Percentiles rank a stretch among this genome's conserved stretches.
These are phyloP conservation scores for Pseudocheirus occidentalis DNA, from an alignment of 2,797 vertebrate species.

Conservation along the genomic window DNA sequence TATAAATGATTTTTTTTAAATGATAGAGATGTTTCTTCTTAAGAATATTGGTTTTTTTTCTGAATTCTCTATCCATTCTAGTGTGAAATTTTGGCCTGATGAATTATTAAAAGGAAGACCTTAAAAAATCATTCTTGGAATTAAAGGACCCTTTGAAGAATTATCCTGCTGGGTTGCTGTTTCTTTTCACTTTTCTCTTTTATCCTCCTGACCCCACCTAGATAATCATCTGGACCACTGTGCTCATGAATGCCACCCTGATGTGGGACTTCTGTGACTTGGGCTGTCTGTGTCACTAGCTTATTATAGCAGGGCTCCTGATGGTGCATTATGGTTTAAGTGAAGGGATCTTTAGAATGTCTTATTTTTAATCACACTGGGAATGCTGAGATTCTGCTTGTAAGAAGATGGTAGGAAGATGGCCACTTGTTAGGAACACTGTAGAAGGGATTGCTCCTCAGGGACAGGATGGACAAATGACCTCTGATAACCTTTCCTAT, in stretches of 20 bases:
- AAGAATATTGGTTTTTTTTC: conserved; percentile 47
- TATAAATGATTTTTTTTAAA: neutral
- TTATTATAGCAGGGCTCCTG: conserved; percentile 48
- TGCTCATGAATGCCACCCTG: conserved; percentile 30
- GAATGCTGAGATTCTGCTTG: conserved; percentile 44
- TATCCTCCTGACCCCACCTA: conserved; percentile 50
- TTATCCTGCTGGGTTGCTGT: conserved; percentile 39
- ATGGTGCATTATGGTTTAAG: conserved; percentile 57
- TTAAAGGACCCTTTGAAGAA: conserved; percentile 64
- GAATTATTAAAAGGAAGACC: conserved; percentile 42
- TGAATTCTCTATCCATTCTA: neutral
- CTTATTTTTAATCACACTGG: conserved; percentile 36
- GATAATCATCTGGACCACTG: conserved; percentile 50
- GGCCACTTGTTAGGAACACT: neutral
- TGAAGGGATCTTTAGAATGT: conserved; percentile 38
- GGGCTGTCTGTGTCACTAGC: conserved; percentile 24
- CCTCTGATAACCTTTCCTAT: neutral
- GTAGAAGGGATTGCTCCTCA: neutral
- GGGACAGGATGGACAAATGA: neutral
- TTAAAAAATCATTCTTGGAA: conserved; percentile 38
- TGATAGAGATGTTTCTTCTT: conserved; percentile 36
- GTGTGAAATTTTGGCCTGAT: conserved; percentile 60
- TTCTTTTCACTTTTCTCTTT: conserved; percentile 57
- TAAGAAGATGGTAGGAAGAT: neutral
- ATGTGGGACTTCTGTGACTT: conserved; percentile 59